Percentiles rank a stretch among this genome's conserved stretches.
These are phyloP conservation scores for Zapus hudsonius DNA, from an alignment of 2,113 vertebrate genomes.

Conservation along the genomic window DNA sequence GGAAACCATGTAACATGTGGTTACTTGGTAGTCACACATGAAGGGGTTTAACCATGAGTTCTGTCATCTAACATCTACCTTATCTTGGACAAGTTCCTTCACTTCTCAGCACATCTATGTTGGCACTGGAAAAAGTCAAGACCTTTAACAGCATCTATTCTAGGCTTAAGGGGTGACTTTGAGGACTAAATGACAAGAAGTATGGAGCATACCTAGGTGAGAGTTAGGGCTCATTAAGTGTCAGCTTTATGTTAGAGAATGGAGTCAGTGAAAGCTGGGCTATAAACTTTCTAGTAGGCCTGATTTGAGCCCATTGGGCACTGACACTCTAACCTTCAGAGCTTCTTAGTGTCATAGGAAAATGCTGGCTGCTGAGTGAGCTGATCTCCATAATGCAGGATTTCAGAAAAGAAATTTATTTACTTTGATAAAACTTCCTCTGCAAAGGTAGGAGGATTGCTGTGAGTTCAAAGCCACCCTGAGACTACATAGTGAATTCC, in stretches of 20 bases:
- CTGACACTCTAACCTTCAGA: background rate
- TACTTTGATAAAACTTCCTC: background rate
- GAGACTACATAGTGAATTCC: too few relatives aligned
- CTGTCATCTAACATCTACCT: background rate
- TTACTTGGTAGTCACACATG: background rate
- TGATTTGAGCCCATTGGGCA: background rate
- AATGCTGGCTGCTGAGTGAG: background rate
- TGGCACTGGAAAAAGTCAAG: background rate
- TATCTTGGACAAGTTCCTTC: background rate
- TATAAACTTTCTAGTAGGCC: background rate
- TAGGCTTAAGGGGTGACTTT: background rate
- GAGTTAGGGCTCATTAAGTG: background rate
- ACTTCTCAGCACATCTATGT: background rate
- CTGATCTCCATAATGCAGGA: background rate
- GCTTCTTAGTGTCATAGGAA: background rate
- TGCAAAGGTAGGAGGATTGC: too few relatives aligned
- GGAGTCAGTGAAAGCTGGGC: background rate
- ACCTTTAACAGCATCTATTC: background rate
- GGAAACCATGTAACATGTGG: background rate
- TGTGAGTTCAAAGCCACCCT: too few relatives aligned
- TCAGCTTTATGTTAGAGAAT: background rate
- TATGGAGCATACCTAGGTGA: background rate
- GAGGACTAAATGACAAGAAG: background rate
- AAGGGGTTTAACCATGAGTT: background rate
- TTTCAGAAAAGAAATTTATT: background rate